Evolutionary conservation across 1,140 invertebrate genomes (phyloP), one percentile per base, ranked within the genome.

Genomic region (Agrilus planipennis): DNA sequence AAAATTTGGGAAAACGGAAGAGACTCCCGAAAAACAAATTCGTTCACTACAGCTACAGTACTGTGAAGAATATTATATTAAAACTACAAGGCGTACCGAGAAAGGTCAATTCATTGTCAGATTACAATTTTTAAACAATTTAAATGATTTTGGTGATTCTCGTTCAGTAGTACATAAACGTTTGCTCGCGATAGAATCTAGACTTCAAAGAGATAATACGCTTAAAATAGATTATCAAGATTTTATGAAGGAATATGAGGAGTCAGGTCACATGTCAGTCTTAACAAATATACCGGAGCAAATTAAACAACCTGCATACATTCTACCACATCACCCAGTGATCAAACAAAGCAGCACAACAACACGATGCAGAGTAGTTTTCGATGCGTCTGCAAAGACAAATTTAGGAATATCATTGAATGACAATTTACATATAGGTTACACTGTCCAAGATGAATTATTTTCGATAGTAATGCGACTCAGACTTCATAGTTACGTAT

Each of bases 291-390:
- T 9, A 7, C 12, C 23, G n/a, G n/a, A 27, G n/a, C 7, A 12
- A 9, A 27, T 27, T 12, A 12, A 27, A 27, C 7, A 27, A 27
- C 7, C 12, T 9, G 7, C 23, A 12, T 15, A 36, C 20, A 45
- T 50, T 29, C 17, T 58, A 9, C 55, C 58, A 2, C 60, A 63
- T 44, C 57, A 63, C 22, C 42, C 44, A 0, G 51, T 63, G 0
- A 6, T 54, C 0, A 49, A 48, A 30, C 36, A 40, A 6, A 10
- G 25, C 2, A 54, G 49, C 10, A 14, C 41, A 1, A 55, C 50
- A 2, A 57, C 54, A 0, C 57, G 54, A 17, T 14, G 65, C 0
- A 30, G 64, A 2, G 51, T 60, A 0, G 61, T 64, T 25, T 39
- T 39, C 28, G 23, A 39, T 28, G 36, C 36, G 10, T 35, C 34